phyloP scores from a whole-genome alignment of 2,888 invertebrate genomes.

The Pristionchus japonicus region DNA sequence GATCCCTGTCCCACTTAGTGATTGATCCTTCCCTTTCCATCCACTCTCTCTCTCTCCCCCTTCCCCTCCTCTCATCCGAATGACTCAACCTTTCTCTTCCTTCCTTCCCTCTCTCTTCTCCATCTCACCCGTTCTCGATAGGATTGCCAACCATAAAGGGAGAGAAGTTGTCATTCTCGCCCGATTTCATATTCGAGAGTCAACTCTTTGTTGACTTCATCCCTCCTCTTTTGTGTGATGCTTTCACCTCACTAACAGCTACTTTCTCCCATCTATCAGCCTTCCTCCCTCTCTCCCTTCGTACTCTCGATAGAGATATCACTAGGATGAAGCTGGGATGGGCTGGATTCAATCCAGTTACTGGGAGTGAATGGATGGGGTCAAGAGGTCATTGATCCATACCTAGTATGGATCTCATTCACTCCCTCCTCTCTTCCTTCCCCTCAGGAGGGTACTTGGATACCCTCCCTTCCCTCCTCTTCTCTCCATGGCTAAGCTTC shows the following conservation, averaged over 20 bases:
- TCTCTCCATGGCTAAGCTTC: constrained; percentile 9
- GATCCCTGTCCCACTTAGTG: constrained; percentile 46
- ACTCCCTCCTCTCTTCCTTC: background rate
- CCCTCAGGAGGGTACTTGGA: background rate
- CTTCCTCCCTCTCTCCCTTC: background rate
- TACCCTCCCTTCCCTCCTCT: background rate
- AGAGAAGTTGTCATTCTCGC: background rate
- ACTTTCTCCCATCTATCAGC: constrained; percentile 13
- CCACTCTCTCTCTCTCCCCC: constrained; percentile 24
- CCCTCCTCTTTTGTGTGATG: background rate
- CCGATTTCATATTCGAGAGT: constrained; percentile 3
- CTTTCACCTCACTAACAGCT: background rate
- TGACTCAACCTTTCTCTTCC: constrained; percentile 33
- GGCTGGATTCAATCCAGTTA: constrained; percentile 28
- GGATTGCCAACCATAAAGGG: constrained; percentile 35
- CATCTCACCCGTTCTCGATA: constrained; percentile 31
- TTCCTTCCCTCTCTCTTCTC: background rate
- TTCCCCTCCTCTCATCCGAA: background rate
- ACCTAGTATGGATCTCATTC: background rate
- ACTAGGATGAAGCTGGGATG: constrained; percentile 22
- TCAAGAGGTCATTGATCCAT: constrained; percentile 34
- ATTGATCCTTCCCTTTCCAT: constrained; percentile 44
- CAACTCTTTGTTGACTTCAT: background rate
- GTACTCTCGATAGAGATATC: constrained; percentile 18
- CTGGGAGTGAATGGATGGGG: background rate